A percentile compares a stretch with the other conserved stretches of the same genome.
These are phyloP conservation scores for Arbacia lixula DNA, from an alignment of 53 echinoderm and acorn worm genomes.

Conservation along the genomic window DNA sequence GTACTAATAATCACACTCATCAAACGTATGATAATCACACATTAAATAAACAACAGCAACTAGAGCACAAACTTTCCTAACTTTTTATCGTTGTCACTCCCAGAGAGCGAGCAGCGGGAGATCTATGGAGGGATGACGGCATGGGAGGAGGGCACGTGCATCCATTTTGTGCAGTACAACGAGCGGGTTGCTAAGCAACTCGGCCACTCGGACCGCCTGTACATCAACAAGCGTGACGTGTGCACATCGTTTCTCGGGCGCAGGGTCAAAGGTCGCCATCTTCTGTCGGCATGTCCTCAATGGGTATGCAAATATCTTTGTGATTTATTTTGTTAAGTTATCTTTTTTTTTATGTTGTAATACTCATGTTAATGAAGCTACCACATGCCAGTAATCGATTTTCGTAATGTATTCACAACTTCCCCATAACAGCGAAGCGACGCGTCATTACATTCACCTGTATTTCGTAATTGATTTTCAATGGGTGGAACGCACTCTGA, in stretches of 20 bases:
- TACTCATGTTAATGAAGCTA: neutral
- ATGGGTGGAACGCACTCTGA: too few relatives aligned
- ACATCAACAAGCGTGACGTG: neutral
- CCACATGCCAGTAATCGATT: too few relatives aligned
- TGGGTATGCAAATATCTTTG: neutral
- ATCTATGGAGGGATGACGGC: conserved; percentile 14
- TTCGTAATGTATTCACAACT: too few relatives aligned
- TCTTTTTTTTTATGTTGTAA: neutral
- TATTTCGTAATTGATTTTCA: too few relatives aligned
- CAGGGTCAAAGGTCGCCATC: conserved; percentile 47
- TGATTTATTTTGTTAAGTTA: neutral
- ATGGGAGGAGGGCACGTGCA: conserved; percentile 37
- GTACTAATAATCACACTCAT: too few relatives aligned
- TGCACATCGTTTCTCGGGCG: conserved; percentile 40
- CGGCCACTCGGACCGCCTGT: conserved; percentile 23
- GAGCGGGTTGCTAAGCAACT: neutral
- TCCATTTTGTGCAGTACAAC: conserved; percentile 20
- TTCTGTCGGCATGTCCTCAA: conserved; percentile 30
- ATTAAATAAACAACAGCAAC: too few relatives aligned
- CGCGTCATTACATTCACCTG: too few relatives aligned
- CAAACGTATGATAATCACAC: neutral
- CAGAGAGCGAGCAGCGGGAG: conserved; percentile 6
- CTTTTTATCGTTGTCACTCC: too few relatives aligned
- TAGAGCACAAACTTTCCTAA: too few relatives aligned
- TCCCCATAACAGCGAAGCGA: too few relatives aligned